Conservation (phyloP, 2,888 invertebrate species). For the Aricia artaxerxes region DNA sequence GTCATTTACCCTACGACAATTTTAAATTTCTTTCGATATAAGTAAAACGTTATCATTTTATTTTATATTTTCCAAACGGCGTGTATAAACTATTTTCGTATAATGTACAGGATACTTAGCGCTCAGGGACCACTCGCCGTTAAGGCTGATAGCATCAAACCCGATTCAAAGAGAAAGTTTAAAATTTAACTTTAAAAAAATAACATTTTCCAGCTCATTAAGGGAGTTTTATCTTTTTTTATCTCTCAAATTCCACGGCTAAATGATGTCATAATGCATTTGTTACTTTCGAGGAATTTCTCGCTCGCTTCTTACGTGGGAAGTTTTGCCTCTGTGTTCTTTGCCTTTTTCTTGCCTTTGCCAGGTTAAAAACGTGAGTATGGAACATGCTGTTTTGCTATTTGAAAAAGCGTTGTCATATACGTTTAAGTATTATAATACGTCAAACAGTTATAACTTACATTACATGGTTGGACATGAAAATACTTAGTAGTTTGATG, state of each 20-base stretch:
- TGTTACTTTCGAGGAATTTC: background rate
- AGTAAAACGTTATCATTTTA: background rate
- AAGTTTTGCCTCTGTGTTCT: background rate
- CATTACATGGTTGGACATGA: too few species aligned
- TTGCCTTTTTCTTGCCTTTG: background rate
- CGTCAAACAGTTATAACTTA: too few species aligned
- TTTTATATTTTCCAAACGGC: background rate
- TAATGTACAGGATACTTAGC: slow-evolving; percentile 26
- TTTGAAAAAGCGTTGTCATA: too few species aligned
- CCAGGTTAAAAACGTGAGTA: background rate
- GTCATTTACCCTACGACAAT: too few species aligned
- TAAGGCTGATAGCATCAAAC: slow-evolving; percentile 24
- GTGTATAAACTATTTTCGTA: slow-evolving; percentile 14
- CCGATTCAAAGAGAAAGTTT: slow-evolving; percentile 22
- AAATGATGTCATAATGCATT: background rate
- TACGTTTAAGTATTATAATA: too few species aligned
- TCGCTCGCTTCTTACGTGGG: background rate
- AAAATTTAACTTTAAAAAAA: slow-evolving; percentile 14
- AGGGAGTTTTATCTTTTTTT: slow-evolving; percentile 21
- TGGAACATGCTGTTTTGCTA: too few species aligned
- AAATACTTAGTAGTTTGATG: too few species aligned
- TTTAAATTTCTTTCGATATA: background rate
- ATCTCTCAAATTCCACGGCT: slow-evolving; percentile 4
- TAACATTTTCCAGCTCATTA: slow-evolving; percentile 29
- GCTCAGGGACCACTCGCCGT: slow-evolving; percentile 14